Percentiles rank a stretch among this genome's conserved stretches.
Evolutionary conservation across 2,797 vertebrate species (phyloP).

Genomic region (Mormyrops attenuatus): DNA sequence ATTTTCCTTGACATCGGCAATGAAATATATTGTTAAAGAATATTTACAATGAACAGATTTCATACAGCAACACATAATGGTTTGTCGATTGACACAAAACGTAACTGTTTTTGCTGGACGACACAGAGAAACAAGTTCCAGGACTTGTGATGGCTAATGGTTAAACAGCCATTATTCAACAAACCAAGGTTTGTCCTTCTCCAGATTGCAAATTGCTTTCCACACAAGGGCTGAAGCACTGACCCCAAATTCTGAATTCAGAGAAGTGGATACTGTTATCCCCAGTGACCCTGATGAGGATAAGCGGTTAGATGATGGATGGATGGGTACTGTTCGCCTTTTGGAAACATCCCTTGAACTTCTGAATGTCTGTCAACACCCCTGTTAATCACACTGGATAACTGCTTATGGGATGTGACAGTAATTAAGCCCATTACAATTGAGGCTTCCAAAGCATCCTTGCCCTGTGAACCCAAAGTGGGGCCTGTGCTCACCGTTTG

Average conservation of each 20-base stretch:
- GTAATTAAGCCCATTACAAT: slow-evolving; percentile 16
- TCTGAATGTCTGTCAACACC: not conserved
- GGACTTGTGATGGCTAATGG: not conserved
- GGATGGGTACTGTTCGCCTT: not conserved
- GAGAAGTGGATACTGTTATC: not conserved
- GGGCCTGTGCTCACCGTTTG: not conserved
- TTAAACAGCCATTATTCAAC: not conserved
- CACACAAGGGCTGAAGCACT: not conserved
- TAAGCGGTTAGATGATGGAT: not conserved
- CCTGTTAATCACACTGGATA: not conserved
- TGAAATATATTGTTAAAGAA: not conserved
- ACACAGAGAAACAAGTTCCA: not conserved
- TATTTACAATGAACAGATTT: not conserved
- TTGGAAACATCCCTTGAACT: slow-evolving; percentile 10
- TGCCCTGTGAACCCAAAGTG: not conserved
- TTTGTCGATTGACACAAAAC: not conserved
- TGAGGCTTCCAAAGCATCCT: not conserved
- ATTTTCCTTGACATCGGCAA: not conserved
- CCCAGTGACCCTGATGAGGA: not conserved
- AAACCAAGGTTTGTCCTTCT: not conserved
- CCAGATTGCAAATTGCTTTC: not conserved
- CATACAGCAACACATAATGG: slow-evolving; percentile 2
- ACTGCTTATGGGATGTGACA: slow-evolving; percentile 8
- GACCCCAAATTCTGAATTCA: slow-evolving; percentile 9
- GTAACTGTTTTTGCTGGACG: not conserved